These are phyloP conservation scores for Litoditis marina DNA, from an alignment of 2,888 invertebrate species.

Conservation along the genomic window DNA sequence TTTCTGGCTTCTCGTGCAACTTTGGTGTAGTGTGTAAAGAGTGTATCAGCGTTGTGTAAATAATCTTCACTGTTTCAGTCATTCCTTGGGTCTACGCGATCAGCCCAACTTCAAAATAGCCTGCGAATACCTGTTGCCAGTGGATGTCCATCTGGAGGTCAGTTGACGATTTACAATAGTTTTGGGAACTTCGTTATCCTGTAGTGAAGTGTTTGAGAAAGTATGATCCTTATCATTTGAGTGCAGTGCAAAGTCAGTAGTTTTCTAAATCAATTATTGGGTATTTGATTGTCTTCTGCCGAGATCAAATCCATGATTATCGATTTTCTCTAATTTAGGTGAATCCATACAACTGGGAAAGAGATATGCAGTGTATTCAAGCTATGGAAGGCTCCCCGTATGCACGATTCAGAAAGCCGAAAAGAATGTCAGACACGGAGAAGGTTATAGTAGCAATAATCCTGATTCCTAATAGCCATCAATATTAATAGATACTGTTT, in stretches of 20 bases:
- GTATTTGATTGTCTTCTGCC: no score
- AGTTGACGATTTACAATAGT: background rate
- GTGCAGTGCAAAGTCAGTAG: no score
- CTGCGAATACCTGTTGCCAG: conserved; percentile 85
- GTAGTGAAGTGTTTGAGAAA: no score
- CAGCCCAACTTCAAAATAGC: conserved; percentile 86
- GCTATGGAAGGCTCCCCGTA: conserved; percentile 16
- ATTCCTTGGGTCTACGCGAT: conserved; percentile 73
- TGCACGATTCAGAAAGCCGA: conserved; percentile 2
- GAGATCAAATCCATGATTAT: background rate
- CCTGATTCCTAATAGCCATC: no score
- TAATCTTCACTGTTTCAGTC: no score
- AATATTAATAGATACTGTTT: no score
- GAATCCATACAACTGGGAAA: conserved; percentile 11
- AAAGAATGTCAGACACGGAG: background rate
- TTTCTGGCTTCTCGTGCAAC: no score
- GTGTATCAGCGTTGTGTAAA: no score
- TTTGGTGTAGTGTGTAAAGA: no score
- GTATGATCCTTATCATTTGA: background rate
- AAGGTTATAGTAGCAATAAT: background rate
- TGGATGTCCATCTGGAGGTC: conserved; percentile 72
- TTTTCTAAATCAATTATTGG: no score
- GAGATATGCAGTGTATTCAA: conserved; percentile 11
- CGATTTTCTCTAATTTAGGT: background rate
- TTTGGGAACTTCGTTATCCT: no score